A percentile compares a stretch with the other conserved stretches of the same genome.
Evolutionary conservation across 2,888 invertebrate species (phyloP).

Genomic region (Dasypolia templi): DNA sequence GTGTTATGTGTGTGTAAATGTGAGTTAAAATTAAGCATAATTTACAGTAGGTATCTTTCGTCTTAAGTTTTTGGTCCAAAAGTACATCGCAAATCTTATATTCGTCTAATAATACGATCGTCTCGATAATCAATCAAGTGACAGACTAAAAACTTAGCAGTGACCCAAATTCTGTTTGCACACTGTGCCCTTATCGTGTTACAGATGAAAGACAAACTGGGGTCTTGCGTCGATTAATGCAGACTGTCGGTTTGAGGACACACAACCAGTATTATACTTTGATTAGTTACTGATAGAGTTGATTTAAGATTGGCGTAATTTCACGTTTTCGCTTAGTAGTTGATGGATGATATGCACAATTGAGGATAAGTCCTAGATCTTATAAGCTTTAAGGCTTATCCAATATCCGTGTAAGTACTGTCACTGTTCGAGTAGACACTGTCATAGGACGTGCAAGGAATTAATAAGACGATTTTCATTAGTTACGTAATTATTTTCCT

Average conservation of each 20-base stretch:
- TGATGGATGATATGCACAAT: constrained; percentile 2
- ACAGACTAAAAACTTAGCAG: constrained; percentile 65
- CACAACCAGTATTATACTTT: constrained; percentile 30
- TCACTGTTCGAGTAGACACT: background rate
- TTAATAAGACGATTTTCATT: background rate
- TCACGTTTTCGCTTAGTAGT: background rate
- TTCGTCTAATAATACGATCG: constrained; percentile 3
- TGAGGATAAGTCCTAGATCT: background rate
- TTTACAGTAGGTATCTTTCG: background rate
- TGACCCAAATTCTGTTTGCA: constrained; percentile 65
- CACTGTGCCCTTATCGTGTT: constrained; percentile 63
- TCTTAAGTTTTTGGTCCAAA: background rate
- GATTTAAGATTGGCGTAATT: constrained; percentile 11
- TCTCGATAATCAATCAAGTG: constrained; percentile 69
- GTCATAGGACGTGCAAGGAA: background rate
- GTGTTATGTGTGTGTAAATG: no score
- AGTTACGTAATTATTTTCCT: background rate
- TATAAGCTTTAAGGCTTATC: background rate
- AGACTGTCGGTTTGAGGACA: constrained; percentile 27
- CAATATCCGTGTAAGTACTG: background rate
- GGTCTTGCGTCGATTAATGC: constrained; percentile 39
- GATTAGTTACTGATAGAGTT: constrained; percentile 11
- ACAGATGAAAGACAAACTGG: constrained; percentile 64
- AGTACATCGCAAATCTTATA: background rate
- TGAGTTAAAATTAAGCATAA: no score